phyloP scores from a whole-genome alignment of 2,113 vertebrate species.

The Brienomyrus brachyistius region DNA sequence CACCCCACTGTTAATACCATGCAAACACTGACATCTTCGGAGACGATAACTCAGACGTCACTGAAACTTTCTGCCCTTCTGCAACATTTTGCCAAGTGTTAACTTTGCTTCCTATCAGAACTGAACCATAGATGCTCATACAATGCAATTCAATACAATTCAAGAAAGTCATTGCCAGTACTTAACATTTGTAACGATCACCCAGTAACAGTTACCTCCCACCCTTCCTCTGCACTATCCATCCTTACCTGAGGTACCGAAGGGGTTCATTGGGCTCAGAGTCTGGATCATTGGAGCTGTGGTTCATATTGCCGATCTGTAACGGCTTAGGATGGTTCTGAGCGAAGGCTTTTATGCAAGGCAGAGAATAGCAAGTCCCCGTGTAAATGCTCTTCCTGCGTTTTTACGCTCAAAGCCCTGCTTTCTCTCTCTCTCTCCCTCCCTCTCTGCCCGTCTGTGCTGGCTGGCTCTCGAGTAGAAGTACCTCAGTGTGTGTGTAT shows the following conservation, averaged over 20 bases:
- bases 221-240: not conserved
- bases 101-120: not conserved
- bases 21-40: not conserved
- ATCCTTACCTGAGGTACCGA: constrained; percentile 64
- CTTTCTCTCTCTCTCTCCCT: constrained; percentile 1
- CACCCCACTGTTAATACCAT: not conserved
- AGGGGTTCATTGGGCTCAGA: constrained; percentile 59
- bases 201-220: not conserved
- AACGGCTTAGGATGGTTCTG: constrained; percentile 30
- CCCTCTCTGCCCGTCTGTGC: constrained; percentile 21
- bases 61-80: not conserved
- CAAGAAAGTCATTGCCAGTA: not conserved
- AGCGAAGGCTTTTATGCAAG: constrained; percentile 24
- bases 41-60: not conserved
- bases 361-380: constrained; percentile 29
- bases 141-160: not conserved
- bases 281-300: constrained; percentile 61
- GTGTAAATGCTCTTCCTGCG: constrained; percentile 15
- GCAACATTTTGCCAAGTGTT: not conserved
- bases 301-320: constrained; percentile 61
- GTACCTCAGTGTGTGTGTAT: constrained; percentile 39
- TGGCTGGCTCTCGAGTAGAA: constrained; percentile 47
- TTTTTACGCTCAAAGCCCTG: constrained; percentile 8
- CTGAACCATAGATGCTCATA: not conserved
- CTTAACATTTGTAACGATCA: not conserved